Evolutionary conservation across 37 sponge, comb jelly and placozoan species (phyloP), one percentile per base, ranked within the genome.

Genomic region (Geodia barretti): DNA sequence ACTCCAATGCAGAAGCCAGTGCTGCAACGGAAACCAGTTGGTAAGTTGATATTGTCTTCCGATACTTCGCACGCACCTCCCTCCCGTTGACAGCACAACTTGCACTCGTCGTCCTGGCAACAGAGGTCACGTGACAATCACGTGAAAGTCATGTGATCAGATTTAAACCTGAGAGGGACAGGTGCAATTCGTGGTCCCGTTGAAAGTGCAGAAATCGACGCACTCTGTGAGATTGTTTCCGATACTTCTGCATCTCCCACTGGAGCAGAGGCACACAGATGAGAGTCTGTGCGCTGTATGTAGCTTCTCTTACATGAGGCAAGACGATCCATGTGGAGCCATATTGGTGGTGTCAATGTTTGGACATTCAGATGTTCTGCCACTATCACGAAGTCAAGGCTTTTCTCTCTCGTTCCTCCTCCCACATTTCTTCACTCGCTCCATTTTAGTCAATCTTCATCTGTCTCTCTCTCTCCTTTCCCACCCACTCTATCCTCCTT

Each of bases 81-180:
- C 24, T 25, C 34, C 1, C 58, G 33, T 33, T 26, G 1, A 17
- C 75, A 75, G 61, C 75, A 75, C 30, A 75, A 5, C 8, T 41
- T 2, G 28, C 75, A 75, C 61, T 75, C 75, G 34, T 75, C 58
- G 30, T 23, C 31, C 3, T 58, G 25, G n/a, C 36, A 35, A 70
- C 70, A 70, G 39, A 20, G 54, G 14, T 47, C 54, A 47, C 54
- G 14, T 47, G 54, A 47, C 54, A 47, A 14, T 47, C 54, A 47
- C 54, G 14, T 47, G 54, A 47, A 17, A 47, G 54, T 47, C 54
- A 47, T 14, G 14, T 47, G 14, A 47, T 14, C 14, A 47, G 14
- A 7, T 17, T 14, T 47, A 14, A 47, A 7, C 7, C 54, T 47
- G 54, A 47, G 11, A 7, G 7, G 11, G 11, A 47, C 54, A 47